Conservation (phyloP, 1,140 invertebrate genomes). For the Rhopalosiphum maidis region DNA sequence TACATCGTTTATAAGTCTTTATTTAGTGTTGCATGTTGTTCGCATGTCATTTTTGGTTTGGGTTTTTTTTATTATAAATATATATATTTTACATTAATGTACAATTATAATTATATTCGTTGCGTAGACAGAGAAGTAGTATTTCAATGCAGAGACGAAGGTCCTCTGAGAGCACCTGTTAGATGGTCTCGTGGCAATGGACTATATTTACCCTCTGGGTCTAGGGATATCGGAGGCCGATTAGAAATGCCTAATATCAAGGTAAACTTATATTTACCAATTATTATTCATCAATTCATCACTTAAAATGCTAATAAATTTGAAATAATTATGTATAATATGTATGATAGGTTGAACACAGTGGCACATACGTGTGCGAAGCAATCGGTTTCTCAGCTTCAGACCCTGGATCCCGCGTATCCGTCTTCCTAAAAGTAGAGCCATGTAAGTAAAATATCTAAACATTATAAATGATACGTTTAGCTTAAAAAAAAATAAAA, state of each 20-base stretch:
- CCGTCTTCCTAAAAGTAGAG: slow-evolving; percentile 74
- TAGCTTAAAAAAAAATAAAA: not conserved
- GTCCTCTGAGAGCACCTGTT: slow-evolving; percentile 75
- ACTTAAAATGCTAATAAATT: not conserved
- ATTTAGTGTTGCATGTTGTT: not conserved
- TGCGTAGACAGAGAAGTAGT: slow-evolving; percentile 83
- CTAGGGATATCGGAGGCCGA: slow-evolving; percentile 71
- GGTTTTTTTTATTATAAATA: not conserved
- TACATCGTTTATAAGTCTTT: not conserved
- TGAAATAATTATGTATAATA: not conserved
- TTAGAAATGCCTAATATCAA: slow-evolving; percentile 86
- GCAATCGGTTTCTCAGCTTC: slow-evolving; percentile 72
- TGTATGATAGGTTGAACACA: slow-evolving; percentile 69
- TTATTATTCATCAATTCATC: not conserved
- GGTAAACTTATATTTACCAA: slow-evolving; percentile 63
- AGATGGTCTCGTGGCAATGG: slow-evolving; percentile 77
- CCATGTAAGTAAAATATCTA: slow-evolving; percentile 70
- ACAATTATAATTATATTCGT: slow-evolving; percentile 33
- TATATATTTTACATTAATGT: not conserved
- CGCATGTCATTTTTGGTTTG: slow-evolving; percentile 17
- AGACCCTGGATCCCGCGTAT: slow-evolving; percentile 66
- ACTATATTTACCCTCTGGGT: slow-evolving; percentile 73
- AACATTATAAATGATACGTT: not conserved
- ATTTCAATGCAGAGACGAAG: slow-evolving; percentile 90
- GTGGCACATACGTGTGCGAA: slow-evolving; percentile 83